Evolutionary conservation across 1,140 invertebrate genomes (phyloP).

Genomic region (Lepidurus arcticus): DNA sequence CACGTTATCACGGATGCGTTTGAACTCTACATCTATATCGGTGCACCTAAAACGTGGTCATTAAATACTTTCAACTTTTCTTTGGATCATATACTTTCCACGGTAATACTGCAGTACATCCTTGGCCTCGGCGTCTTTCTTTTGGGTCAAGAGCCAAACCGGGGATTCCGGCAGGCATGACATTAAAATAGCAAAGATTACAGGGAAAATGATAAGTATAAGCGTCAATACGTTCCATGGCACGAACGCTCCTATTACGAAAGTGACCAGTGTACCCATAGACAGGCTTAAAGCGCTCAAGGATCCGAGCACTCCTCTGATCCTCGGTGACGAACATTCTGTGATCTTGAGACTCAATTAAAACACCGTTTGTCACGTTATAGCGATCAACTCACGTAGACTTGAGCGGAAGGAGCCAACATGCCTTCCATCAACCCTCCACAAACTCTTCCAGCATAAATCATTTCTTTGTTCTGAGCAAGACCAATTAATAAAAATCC

Average conservation of each 20-base stretch:
- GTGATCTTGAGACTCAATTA: slow-evolving; percentile 51
- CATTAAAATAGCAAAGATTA: slow-evolving; percentile 53
- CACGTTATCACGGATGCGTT: slow-evolving; percentile 24
- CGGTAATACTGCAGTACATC: slow-evolving; percentile 71
- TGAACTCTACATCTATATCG: slow-evolving; percentile 31
- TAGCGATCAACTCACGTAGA: slow-evolving; percentile 52
- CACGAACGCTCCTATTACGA: slow-evolving; percentile 65
- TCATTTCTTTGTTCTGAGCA: slow-evolving; percentile 45
- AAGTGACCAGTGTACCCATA: slow-evolving; percentile 66
- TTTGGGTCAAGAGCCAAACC: slow-evolving; percentile 49
- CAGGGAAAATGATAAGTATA: slow-evolving; percentile 54
- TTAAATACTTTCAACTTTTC: not conserved
- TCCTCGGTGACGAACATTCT: slow-evolving; percentile 59
- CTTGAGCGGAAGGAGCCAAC: slow-evolving; percentile 54
- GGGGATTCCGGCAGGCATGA: slow-evolving; percentile 54
- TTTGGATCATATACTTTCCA: slow-evolving; percentile 46
- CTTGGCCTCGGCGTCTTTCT: slow-evolving; percentile 63
- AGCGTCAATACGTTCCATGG: slow-evolving; percentile 61
- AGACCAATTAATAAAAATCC: slow-evolving; percentile 63
- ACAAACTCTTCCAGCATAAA: slow-evolving; percentile 58
- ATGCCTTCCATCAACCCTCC: slow-evolving; percentile 59
- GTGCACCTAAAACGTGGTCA: not conserved
- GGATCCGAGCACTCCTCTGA: slow-evolving; percentile 70
- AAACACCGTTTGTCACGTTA: not conserved
- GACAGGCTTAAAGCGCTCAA: slow-evolving; percentile 62